phyloP scores from a whole-genome alignment of 1,140 invertebrate genomes.

The Pygmarrhopalites habei region DNA sequence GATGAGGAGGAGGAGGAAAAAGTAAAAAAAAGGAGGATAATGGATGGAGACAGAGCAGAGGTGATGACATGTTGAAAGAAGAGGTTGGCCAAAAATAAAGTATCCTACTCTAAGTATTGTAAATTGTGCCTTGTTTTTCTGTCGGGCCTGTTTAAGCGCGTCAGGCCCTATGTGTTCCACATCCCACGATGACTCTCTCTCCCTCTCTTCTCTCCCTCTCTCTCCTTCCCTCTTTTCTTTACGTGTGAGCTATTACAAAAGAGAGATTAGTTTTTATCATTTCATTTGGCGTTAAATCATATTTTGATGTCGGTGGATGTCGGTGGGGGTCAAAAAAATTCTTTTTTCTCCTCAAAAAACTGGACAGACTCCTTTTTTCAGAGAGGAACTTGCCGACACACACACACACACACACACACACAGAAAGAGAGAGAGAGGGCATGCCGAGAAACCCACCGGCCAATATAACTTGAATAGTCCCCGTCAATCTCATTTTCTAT shows the following conservation, averaged over 20 bases:
- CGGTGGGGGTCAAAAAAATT: too few relatives aligned
- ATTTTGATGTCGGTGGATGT: slow-evolving; percentile 26
- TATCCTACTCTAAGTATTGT: not conserved
- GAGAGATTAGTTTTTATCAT: slow-evolving; percentile 34
- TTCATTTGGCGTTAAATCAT: slow-evolving; percentile 36
- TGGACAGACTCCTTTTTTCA: slow-evolving; percentile 33
- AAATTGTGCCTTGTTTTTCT: too few relatives aligned
- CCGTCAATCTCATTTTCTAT: too few relatives aligned
- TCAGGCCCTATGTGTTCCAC: too few relatives aligned
- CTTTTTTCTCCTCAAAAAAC: slow-evolving; percentile 19
- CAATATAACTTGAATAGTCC: too few relatives aligned
- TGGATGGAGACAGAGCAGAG: slow-evolving; percentile 19
- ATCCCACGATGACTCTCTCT: not conserved
- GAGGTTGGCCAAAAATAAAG: slow-evolving; percentile 14
- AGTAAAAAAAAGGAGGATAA: too few relatives aligned
- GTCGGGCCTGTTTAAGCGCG: too few relatives aligned
- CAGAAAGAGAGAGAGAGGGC: too few relatives aligned
- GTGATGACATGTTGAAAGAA: slow-evolving; percentile 36
- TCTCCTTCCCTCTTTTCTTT: slow-evolving; percentile 7
- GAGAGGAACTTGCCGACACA: not conserved
- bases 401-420: not conserved
- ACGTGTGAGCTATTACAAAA: slow-evolving; percentile 17
- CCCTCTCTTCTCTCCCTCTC: not conserved
- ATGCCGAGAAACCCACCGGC: too few relatives aligned
- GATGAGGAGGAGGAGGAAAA: too few relatives aligned